A percentile compares a stretch with the other conserved stretches of the same genome.
Evolutionary conservation across 1,140 invertebrate genomes (phyloP).

Genomic region (Bombus pascuorum): DNA sequence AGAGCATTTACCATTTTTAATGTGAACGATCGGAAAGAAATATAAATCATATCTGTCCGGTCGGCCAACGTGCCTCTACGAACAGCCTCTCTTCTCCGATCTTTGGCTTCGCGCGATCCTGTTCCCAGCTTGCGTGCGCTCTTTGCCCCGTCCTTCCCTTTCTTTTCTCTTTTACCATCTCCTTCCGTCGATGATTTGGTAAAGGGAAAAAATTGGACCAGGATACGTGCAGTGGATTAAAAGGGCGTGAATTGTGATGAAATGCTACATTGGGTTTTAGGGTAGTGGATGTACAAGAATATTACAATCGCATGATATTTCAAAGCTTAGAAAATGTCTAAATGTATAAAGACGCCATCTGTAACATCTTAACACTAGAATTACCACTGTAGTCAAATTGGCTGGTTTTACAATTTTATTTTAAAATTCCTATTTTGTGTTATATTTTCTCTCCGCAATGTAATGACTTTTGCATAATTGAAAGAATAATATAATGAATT

Average conservation of each 20-base stretch:
- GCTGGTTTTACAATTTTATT: no score
- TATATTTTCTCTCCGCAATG: no score
- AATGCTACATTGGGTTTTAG: background rate
- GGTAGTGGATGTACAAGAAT: background rate
- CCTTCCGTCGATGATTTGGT: background rate
- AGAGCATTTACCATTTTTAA: slow-evolving; percentile 74
- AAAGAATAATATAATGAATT: no score
- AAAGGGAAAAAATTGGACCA: slow-evolving; percentile 11
- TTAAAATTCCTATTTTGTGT: no score
- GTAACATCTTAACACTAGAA: no score
- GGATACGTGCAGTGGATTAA: background rate
- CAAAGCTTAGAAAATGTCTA: background rate
- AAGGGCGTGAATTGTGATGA: background rate
- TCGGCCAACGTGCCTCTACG: slow-evolving; percentile 8
- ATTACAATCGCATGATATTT: background rate
- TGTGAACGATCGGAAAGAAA: slow-evolving; percentile 67
- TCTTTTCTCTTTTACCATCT: background rate
- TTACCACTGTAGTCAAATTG: fast-evolving
- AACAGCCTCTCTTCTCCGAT: slow-evolving; percentile 4
- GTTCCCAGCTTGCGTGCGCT: slow-evolving; percentile 19
- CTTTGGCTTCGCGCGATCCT: slow-evolving; percentile 11
- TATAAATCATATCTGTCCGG: slow-evolving; percentile 69
- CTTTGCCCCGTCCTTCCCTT: background rate
- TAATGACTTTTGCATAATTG: no score
- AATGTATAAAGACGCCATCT: background rate